Percentiles rank a stretch among this genome's conserved stretches.
These are phyloP conservation scores for Calyptommatus sinebrachiatus DNA, from an alignment of 2,113 vertebrate species.

Conservation along the genomic window DNA sequence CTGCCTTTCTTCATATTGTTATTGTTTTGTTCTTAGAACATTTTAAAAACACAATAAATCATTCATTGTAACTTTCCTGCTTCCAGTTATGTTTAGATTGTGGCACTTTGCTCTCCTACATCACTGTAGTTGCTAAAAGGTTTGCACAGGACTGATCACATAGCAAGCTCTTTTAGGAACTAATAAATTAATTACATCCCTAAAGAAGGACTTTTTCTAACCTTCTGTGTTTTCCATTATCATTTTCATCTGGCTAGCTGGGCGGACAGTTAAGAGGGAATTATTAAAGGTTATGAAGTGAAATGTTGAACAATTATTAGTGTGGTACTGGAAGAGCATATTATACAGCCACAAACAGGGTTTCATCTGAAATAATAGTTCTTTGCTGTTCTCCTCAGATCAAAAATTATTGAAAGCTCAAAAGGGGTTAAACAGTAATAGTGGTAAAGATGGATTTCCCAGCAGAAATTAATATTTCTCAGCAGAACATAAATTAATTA, in stretches of 20 bases:
- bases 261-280: constrained; percentile 15
- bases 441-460: constrained; percentile 53
- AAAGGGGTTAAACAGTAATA: constrained; percentile 18
- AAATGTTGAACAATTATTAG: constrained; percentile 37
- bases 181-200: constrained; percentile 43
- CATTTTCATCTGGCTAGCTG: constrained; percentile 36
- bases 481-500: constrained; percentile 75
- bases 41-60: constrained; percentile 54
- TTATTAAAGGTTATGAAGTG: constrained; percentile 41
- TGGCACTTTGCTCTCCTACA: constrained; percentile 26
- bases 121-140: constrained; percentile 34
- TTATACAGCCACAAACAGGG: constrained; percentile 35
- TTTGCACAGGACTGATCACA: constrained; percentile 10
- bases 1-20: constrained; percentile 41
- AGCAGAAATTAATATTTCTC: constrained; percentile 73
- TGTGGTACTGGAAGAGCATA: constrained; percentile 19
- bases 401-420: constrained; percentile 33
- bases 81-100: constrained; percentile 21
- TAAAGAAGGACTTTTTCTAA: constrained; percentile 25
- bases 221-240: constrained; percentile 31
- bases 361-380: constrained; percentile 22
- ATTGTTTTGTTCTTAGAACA: constrained; percentile 44
- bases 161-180: constrained; percentile 26
- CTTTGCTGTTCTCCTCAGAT: constrained; percentile 46
- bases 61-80: constrained; percentile 43